Percentiles rank a stretch among this genome's conserved stretches.
These are phyloP conservation scores for Girardia tigrina DNA, from an alignment of 2,888 invertebrate genomes.

Conservation along the genomic window DNA sequence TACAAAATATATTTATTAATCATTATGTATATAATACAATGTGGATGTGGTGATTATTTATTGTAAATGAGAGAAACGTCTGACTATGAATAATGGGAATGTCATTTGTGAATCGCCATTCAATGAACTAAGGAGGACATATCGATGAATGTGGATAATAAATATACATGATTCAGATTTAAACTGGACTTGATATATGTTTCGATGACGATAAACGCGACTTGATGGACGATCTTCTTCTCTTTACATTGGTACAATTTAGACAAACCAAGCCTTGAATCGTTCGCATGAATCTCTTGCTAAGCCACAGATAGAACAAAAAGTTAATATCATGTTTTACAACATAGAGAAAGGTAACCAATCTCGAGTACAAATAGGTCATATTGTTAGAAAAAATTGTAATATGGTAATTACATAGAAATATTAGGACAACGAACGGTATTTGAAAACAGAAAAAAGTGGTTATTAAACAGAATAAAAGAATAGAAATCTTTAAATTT, in stretches of 20 bases:
- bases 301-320: conserved; percentile 1
- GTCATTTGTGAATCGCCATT: too few species aligned
- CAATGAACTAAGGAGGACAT: too few species aligned
- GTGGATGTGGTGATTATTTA: too few species aligned
- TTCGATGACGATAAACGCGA: not conserved
- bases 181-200: not conserved
- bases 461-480: not conserved
- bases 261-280: conserved; percentile 4
- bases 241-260: not conserved
- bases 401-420: not conserved
- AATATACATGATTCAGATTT: too few species aligned
- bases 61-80: too few species aligned
- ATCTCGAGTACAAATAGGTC: not conserved
- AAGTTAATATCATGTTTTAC: not conserved
- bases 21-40: too few species aligned
- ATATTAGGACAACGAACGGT: not conserved
- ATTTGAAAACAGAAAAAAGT: not conserved
- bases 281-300: conserved; percentile 16
- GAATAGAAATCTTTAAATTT: not conserved
- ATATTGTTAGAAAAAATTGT: not conserved
- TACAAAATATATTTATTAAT: too few species aligned
- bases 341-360: not conserved
- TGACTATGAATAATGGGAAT: too few species aligned
- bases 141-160: too few species aligned
- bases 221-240: not conserved